These are phyloP conservation scores for Dryobates pubescens DNA, from an alignment of 2,797 vertebrate species.

Conservation along the genomic window DNA sequence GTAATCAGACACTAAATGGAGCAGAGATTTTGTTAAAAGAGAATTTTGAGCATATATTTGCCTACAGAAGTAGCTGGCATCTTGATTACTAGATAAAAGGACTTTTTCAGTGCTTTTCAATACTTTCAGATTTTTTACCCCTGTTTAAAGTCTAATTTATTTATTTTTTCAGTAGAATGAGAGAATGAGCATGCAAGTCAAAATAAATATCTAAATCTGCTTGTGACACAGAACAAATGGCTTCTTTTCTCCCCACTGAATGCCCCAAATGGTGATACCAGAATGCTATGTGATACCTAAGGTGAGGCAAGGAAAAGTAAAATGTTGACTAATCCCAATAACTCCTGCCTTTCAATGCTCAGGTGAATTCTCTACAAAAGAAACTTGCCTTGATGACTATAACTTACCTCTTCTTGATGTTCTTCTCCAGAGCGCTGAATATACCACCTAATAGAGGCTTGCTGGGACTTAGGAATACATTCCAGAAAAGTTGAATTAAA, in stretches of 20 bases:
- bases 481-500: constrained; percentile 98
- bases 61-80: background rate
- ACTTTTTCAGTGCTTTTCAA: no score
- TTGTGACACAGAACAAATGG: constrained; percentile 12
- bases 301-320: constrained; percentile 42
- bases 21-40: background rate
- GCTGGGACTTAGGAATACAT: constrained; percentile 96
- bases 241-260: background rate
- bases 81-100: background rate
- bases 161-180: background rate
- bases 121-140: background rate
- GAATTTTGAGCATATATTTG: background rate
- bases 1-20: background rate
- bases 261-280: constrained; percentile 37
- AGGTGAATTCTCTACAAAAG: constrained; percentile 26
- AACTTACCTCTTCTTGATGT: constrained; percentile 90
- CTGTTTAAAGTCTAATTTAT: background rate
- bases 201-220: constrained; percentile 5
- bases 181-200: background rate
- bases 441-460: constrained; percentile 87
- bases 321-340: constrained; percentile 25
- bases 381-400: constrained; percentile 26
- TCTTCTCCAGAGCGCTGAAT: constrained; percentile 81
- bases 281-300: constrained; percentile 26
- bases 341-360: constrained; percentile 23